Percentiles rank a stretch among this genome's conserved stretches.
Evolutionary conservation across 2,113 vertebrate species (phyloP).

Genomic region (Muscicapa adusta): DNA sequence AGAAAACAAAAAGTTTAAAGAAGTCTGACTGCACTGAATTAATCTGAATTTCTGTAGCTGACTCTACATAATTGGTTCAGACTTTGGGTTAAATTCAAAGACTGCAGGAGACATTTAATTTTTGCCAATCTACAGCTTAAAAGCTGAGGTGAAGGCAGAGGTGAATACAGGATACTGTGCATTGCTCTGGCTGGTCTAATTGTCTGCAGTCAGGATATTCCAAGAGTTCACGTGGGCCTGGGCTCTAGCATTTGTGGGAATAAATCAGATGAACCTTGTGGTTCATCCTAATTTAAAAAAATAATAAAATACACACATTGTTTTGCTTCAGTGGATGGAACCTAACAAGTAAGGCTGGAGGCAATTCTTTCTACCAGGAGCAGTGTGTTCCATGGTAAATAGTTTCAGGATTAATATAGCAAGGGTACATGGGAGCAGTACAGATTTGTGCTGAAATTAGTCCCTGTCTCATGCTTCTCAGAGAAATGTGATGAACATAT

Average conservation of each 20-base stretch:
- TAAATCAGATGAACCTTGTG: not conserved
- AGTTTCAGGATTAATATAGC: conserved; percentile 5
- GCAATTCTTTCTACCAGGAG: not conserved
- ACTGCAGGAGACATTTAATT: not conserved
- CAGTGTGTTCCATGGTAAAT: not conserved
- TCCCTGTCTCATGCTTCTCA: not conserved
- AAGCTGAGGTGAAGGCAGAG: not conserved
- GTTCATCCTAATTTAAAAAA: not conserved
- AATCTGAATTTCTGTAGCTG: not conserved
- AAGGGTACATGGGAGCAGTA: not conserved
- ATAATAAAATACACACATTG: not conserved
- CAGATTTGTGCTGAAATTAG: conserved; percentile 3
- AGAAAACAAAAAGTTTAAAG: not conserved
- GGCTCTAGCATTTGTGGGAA: not conserved
- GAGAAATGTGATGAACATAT: not conserved
- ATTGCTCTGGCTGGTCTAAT: not conserved
- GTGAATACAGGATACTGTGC: not conserved
- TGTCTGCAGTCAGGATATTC: not conserved
- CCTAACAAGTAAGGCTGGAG: not conserved
- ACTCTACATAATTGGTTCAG: not conserved
- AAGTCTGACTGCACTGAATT: not conserved
- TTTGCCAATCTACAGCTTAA: not conserved
- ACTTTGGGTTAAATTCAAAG: not conserved
- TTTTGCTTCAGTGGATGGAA: not conserved
- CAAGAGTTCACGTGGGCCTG: not conserved